Evolutionary conservation across 2,888 invertebrate species (phyloP), one percentile per base, ranked within the genome.

Genomic region (Agapostemon virescens): DNA sequence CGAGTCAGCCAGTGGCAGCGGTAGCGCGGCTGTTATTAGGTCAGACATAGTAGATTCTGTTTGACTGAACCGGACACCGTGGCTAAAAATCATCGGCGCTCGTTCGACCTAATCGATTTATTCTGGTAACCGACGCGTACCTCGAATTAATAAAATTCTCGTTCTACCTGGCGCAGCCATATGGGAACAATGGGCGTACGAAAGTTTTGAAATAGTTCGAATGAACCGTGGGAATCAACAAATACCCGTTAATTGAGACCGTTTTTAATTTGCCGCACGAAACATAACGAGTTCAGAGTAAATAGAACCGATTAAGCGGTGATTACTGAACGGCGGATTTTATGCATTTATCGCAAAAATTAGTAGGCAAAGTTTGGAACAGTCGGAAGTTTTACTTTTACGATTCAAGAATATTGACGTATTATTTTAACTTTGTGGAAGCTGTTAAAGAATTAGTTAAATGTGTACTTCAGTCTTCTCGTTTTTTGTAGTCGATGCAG

Each of bases 1-100:
- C 45, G 76, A 76, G 85, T 77, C 85, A 82, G 85, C 63, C 85
- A 36, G 23, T 45, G 64, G 64, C 55, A 45, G 64, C 55, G 77
- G 82, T 81, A 74, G 74, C 61, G 40, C 45, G 30, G 33, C 67
- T 55, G 70, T 77, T 77, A 84, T 71, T 73, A 61, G 81, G 72
- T 86, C 84, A 67, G 81, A 79, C 84, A 17, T 23, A 11, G 30
- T 61, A 20, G 30, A 13, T 13, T 2, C 15, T 5, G 26, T 36
- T n/a, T n/a, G 63, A 11, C 63, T 33, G 63, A 2, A n/a, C 33
- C 33, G 69, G 23, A n/a, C 26, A 58, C 9, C 40, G 58, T n/a
- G 6, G 6, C 1, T 11, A 45, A 75, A 74, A 79, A 66, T 66
- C 13, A 17, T 64, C 63, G 30, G 1, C 13, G 30, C 11, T 7